These are phyloP conservation scores for Labeo catla DNA, from an alignment of 2,113 vertebrate genomes.

Conservation along the genomic window DNA sequence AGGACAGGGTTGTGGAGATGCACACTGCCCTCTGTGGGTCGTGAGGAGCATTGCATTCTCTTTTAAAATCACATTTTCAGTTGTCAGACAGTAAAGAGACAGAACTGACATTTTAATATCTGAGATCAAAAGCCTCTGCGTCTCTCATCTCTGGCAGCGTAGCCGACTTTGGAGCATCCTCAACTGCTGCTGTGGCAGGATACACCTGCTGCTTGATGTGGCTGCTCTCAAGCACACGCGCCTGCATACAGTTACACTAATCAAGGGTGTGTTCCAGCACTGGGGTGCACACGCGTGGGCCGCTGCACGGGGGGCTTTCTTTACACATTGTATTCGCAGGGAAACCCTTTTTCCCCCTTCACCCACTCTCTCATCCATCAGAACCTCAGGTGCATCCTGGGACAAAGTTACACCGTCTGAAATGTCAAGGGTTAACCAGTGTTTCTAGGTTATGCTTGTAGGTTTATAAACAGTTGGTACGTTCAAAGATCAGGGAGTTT, in stretches of 20 bases:
- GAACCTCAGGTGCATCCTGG: conserved; percentile 59
- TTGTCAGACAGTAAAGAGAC: not conserved
- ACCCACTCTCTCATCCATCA: conserved; percentile 18
- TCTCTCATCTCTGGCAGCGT: conserved; percentile 19
- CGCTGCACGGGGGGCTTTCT: conserved; percentile 36
- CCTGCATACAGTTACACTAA: too few relatives aligned
- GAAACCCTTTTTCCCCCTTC: conserved; percentile 48
- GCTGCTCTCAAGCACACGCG: not conserved
- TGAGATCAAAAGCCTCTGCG: conserved; percentile 12
- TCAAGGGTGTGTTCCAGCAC: conserved; percentile 47
- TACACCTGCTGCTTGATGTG: conserved; percentile 62
- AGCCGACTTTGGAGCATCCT: conserved; percentile 43
- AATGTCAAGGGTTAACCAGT: conserved; percentile 57
- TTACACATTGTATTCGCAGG: conserved; percentile 20
- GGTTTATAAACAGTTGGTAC: not conserved
- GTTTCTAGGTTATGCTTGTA: conserved; percentile 6
- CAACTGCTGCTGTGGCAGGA: conserved; percentile 51
- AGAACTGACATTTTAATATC: conserved; percentile 41
- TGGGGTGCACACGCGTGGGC: conserved; percentile 26
- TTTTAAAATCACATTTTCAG: not conserved
- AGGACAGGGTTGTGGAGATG: not conserved
- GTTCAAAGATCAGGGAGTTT: not conserved
- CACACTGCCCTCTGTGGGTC: conserved; percentile 44
- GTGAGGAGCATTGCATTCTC: not conserved
- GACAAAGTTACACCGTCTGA: conserved; percentile 23